phyloP scores from a whole-genome alignment of 2,888 invertebrate genomes.

The Acrocyrtus sp. region DNA sequence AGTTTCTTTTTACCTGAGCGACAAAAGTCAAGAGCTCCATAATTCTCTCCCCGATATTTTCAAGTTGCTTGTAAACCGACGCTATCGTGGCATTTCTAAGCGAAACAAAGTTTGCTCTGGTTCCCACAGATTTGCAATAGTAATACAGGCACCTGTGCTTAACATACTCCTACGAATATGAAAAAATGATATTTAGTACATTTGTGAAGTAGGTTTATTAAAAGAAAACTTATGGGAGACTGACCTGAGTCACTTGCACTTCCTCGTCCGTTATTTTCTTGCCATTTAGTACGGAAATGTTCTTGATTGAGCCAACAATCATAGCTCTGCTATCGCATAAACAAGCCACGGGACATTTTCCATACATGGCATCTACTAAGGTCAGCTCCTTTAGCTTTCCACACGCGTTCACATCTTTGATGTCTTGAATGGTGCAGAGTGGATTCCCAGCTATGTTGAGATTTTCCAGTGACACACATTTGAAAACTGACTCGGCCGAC shows the following conservation, averaged over 20 bases:
- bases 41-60: conserved; percentile 50
- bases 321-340: conserved; percentile 58
- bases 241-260: conserved; percentile 36
- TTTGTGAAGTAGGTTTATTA: no score
- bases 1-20: conserved; percentile 55
- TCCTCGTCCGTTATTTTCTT: conserved; percentile 53
- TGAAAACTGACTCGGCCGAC: conserved; percentile 54
- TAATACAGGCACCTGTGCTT: conserved; percentile 56
- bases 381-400: conserved; percentile 42
- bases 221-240: no score
- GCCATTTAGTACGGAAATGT: conserved; percentile 56
- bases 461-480: conserved; percentile 53
- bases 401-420: conserved; percentile 56
- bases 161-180: conserved; percentile 51
- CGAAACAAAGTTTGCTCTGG: conserved; percentile 33
- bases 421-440: conserved; percentile 59
- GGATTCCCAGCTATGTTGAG: conserved; percentile 62
- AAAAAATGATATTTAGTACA: neutral
- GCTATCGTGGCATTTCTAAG: conserved; percentile 49
- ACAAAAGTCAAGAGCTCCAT: conserved; percentile 45
- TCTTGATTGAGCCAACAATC: conserved; percentile 50
- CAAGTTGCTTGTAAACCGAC: conserved; percentile 55
- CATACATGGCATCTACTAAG: conserved; percentile 57
- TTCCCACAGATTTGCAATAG: conserved; percentile 47
- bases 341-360: conserved; percentile 60